These are phyloP conservation scores for Salticus scenicus DNA, from an alignment of 2,888 invertebrate genomes.

Conservation along the genomic window DNA sequence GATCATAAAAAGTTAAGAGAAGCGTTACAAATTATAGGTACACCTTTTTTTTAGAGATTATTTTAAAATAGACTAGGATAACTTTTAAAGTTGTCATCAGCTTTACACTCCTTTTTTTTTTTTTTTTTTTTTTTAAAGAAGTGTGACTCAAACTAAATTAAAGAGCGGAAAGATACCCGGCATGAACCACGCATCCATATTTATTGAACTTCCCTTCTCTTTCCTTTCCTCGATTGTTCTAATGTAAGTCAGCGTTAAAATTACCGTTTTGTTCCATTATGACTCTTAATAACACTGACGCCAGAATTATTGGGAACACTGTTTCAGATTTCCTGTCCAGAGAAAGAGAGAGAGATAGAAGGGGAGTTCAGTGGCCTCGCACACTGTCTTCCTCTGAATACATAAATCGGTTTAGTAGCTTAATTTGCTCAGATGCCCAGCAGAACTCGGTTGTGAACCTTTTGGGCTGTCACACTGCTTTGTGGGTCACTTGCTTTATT, in stretches of 20 bases:
- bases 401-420: background rate
- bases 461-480: background rate
- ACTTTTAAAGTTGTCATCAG: too few relatives aligned
- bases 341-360: background rate
- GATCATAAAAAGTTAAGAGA: too few relatives aligned
- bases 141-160: too few relatives aligned
- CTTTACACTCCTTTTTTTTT: too few relatives aligned
- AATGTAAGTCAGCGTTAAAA: background rate
- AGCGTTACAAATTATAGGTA: too few relatives aligned
- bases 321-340: background rate
- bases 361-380: background rate
- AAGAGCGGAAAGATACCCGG: too few relatives aligned
- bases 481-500: constrained; percentile 7
- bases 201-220: too few relatives aligned
- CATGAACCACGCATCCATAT: too few relatives aligned
- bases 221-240: background rate
- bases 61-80: too few relatives aligned
- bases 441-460: background rate
- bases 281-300: background rate
- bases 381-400: background rate
- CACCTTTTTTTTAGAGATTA: too few relatives aligned
- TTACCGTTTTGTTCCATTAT: background rate
- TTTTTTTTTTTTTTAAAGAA: too few relatives aligned
- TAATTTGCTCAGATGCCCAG: constrained; percentile 6
- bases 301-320: background rate